Evolutionary conservation across 2,797 vertebrate genomes (phyloP).

Genomic region (Phataginus tetradactyla): DNA sequence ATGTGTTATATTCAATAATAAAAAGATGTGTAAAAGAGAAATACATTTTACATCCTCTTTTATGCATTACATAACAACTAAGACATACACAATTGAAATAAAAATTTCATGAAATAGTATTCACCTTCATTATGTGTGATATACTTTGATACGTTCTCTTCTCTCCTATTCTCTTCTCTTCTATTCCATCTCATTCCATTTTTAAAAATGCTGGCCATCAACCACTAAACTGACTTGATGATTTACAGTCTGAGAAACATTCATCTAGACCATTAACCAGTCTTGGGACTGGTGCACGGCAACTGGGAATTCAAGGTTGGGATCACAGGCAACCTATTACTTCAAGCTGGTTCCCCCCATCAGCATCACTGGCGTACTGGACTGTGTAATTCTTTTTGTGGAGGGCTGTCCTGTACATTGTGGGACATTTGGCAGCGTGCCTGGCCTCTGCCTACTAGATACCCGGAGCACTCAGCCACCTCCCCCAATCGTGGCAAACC

Average conservation of each 20-base stretch:
- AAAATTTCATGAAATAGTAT: background rate
- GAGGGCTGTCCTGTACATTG: background rate
- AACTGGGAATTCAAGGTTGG: background rate
- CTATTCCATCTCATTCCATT: background rate
- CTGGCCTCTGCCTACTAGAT: background rate
- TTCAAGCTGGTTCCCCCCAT: background rate
- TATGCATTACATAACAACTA: background rate
- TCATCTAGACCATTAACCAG: background rate
- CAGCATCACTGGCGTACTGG: background rate
- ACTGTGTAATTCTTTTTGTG: background rate
- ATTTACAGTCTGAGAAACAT: background rate
- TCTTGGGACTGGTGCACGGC: background rate
- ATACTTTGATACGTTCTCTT: background rate
- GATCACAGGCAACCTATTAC: background rate
- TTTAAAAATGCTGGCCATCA: background rate
- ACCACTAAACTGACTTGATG: background rate
- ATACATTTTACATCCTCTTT: background rate
- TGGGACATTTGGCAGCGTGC: too few species aligned
- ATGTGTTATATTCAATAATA: background rate
- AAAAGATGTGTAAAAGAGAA: background rate
- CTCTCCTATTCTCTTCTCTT: background rate
- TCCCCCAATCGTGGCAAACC: background rate
- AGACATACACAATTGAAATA: background rate
- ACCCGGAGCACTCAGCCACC: accelerated
- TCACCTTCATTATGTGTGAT: background rate